These are phyloP conservation scores for Dicyema japonicum DNA, from an alignment of 1,140 invertebrate species.

Conservation along the genomic window DNA sequence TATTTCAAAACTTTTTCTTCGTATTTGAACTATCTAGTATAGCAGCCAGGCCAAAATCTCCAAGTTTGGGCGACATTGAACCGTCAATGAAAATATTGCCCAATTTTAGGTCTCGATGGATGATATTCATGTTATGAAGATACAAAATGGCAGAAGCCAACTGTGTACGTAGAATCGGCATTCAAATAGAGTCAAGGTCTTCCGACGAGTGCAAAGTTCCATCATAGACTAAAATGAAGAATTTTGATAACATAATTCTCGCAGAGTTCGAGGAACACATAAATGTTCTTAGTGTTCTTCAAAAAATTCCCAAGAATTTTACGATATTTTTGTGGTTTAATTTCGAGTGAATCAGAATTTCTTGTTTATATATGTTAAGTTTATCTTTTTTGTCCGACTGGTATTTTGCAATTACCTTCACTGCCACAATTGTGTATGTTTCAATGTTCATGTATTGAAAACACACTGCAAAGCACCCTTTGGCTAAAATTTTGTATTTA, in stretches of 20 bases:
- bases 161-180: conserved; percentile 72
- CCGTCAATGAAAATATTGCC: conserved; percentile 83
- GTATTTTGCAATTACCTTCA: conserved; percentile 76
- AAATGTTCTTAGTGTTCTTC: conserved; percentile 63
- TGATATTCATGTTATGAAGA: conserved; percentile 51
- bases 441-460: conserved; percentile 57
- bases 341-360: conserved; percentile 61
- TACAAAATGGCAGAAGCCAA: conserved; percentile 59
- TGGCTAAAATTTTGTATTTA: no score
- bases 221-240: conserved; percentile 38
- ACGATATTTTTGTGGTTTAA: conserved; percentile 61
- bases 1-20: background rate
- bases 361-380: conserved; percentile 31
- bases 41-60: conserved; percentile 80
- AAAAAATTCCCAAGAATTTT: conserved; percentile 63
- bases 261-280: conserved; percentile 77
- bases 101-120: conserved; percentile 76
- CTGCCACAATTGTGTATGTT: conserved; percentile 44
- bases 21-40: conserved; percentile 45
- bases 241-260: no score
- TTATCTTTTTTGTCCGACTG: conserved; percentile 66
- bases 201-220: conserved; percentile 47
- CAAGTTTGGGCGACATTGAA: conserved; percentile 70
- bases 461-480: conserved; percentile 98
- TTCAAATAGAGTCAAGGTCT: conserved; percentile 70